phyloP scores from a whole-genome alignment of 2,113 vertebrate species.

The Bubo blakistoni region DNA sequence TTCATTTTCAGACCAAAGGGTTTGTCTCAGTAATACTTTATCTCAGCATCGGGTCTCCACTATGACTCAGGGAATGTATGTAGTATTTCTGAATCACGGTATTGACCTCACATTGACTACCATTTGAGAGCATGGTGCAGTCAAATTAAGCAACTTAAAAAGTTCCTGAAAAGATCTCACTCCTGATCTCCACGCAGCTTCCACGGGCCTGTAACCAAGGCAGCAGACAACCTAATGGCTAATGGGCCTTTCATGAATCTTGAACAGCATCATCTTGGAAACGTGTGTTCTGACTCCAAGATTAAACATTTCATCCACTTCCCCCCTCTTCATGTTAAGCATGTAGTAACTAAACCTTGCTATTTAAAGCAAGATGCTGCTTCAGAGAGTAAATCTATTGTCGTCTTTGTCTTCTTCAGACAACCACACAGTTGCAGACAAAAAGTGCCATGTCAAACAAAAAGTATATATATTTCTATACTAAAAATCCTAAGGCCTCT shows the following conservation, averaged over 20 bases:
- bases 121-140: not conserved
- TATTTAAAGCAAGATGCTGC: not conserved
- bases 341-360: not conserved
- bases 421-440: fast-evolving
- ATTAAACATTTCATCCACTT: not conserved
- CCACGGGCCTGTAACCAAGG: not conserved
- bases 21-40: not conserved
- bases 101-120: not conserved
- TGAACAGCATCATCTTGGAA: not conserved
- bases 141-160: not conserved
- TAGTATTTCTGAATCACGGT: not conserved
- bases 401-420: not conserved
- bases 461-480: not conserved
- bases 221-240: not conserved
- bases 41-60: not conserved
- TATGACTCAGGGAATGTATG: not conserved
- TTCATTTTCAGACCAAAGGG: not conserved
- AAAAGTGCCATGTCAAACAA: not conserved
- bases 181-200: not conserved
- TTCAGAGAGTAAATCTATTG: not conserved
- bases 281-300: not conserved
- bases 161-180: not conserved
- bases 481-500: not conserved
- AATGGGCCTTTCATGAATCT: not conserved
- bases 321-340: not conserved